Conservation (phyloP, 2,797 vertebrate species). For the Oreochromis grahami region DNA sequence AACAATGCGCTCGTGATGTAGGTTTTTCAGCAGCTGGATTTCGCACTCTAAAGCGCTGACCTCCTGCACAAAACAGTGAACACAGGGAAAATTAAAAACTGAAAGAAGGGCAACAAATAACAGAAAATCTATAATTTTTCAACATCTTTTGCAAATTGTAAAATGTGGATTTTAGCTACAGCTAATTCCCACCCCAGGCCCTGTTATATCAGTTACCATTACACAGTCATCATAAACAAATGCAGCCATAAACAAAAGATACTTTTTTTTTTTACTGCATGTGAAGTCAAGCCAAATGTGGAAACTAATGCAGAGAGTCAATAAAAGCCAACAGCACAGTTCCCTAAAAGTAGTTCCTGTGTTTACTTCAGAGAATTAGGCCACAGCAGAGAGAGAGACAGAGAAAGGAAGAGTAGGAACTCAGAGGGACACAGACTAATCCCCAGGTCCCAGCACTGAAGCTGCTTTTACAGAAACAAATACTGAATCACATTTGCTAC, state of each 20-base stretch:
- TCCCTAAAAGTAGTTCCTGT: constrained; percentile 51
- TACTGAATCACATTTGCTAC: constrained; percentile 26
- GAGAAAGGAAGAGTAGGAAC: not conserved
- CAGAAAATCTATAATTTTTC: not conserved
- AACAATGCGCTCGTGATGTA: constrained; percentile 94
- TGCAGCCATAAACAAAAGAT: not conserved
- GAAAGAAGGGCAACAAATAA: not conserved
- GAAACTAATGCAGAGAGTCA: not conserved
- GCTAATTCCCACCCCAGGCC: accelerated
- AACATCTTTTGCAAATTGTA: not conserved
- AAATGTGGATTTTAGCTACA: accelerated
- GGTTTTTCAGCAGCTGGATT: constrained; percentile 96
- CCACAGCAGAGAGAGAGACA: not conserved
- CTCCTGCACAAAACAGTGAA: constrained; percentile 74
- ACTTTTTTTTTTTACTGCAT: not conserved
- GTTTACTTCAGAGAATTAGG: constrained; percentile 50
- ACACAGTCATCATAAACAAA: not conserved
- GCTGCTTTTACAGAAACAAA: constrained; percentile 17
- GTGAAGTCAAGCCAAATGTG: not conserved
- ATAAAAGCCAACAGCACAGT: constrained; percentile 2
- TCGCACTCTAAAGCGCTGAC: constrained; percentile 97
- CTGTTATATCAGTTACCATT: not conserved
- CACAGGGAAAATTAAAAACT: not conserved
- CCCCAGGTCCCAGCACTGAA: constrained; percentile 15
- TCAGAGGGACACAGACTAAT: constrained; percentile 5